Evolutionary conservation across 2,113 vertebrate genomes (phyloP).

Genomic region (Bothrops jararaca): DNA sequence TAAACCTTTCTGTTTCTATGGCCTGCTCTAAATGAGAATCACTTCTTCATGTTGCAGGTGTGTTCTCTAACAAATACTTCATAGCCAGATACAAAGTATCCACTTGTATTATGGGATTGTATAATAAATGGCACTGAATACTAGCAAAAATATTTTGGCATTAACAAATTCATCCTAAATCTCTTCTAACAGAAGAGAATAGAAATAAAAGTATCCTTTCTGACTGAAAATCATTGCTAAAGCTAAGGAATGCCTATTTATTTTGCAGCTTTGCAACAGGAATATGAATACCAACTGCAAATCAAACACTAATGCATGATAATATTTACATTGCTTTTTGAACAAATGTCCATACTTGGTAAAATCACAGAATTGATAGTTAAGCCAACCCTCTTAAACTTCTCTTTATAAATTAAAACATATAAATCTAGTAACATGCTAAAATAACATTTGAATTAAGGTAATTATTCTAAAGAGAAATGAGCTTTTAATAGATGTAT

Average conservation of each 20-base stretch:
- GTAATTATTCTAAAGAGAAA: not conserved
- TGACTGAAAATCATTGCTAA: not conserved
- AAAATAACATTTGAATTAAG: not conserved
- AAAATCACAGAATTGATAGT: not conserved
- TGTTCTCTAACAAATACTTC: not conserved
- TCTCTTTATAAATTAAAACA: not conserved
- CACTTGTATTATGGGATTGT: not conserved
- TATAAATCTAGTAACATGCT: not conserved
- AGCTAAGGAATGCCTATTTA: not conserved
- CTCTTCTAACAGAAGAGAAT: not conserved
- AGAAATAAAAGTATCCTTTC: not conserved
- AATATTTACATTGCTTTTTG: not conserved
- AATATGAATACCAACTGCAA: not conserved
- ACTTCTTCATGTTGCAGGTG: not conserved
- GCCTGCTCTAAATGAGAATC: not conserved
- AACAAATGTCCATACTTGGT: not conserved
- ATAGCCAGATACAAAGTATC: not conserved
- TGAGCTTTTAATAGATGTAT: constrained; percentile 41
- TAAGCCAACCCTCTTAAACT: not conserved
- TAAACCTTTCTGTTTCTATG: not conserved
- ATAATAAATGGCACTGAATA: not conserved
- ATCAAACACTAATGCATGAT: not conserved
- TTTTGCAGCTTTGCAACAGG: not conserved
- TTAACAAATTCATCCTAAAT: not conserved
- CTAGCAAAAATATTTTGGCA: not conserved